phyloP scores from a whole-genome alignment of 2,888 invertebrate genomes.

The Cosmorhoe ocellata region DNA sequence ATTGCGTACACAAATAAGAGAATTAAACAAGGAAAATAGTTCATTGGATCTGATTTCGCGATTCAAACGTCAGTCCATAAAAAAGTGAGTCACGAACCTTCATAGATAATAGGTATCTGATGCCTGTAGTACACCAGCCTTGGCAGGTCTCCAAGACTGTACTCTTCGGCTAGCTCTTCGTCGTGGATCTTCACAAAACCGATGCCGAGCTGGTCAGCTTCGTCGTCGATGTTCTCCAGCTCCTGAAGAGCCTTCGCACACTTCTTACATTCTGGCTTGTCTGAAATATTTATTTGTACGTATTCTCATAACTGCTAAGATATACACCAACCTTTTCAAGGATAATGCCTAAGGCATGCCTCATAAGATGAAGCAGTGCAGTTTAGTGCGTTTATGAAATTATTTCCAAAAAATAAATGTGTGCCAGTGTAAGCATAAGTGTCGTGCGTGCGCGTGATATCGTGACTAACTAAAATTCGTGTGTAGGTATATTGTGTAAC shows the following conservation, averaged over 20 bases:
- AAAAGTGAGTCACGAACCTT: conserved; percentile 85
- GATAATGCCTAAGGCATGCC: conserved; percentile 54
- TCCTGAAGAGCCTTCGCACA: conserved; percentile 95
- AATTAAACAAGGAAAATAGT: conserved; percentile 38
- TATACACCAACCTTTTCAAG: conserved; percentile 1
- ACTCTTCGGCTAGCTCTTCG: conserved; percentile 94
- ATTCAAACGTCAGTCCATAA: conserved; percentile 54
- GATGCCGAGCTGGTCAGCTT: conserved; percentile 96
- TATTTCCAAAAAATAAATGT: conserved; percentile 57
- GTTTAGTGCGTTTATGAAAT: conserved; percentile 61
- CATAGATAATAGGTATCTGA: conserved; percentile 96
- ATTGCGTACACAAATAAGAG: conserved; percentile 32
- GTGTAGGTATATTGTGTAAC: conserved; percentile 26
- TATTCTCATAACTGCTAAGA: conserved; percentile 18
- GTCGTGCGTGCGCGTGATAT: conserved; percentile 36
- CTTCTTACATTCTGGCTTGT: conserved; percentile 96
- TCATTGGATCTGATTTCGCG: conserved; percentile 47
- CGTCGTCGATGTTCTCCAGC: conserved; percentile 96
- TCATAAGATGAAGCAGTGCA: conserved; percentile 70
- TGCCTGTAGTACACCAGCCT: conserved; percentile 96
- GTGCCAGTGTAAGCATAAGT: conserved; percentile 49
- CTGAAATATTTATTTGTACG: conserved; percentile 77
- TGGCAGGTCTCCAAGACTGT: conserved; percentile 94
- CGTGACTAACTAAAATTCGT: conserved; percentile 21
- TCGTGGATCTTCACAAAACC: conserved; percentile 97